Evolutionary conservation across 2,113 vertebrate species (phyloP), one percentile per base, ranked within the genome.

Genomic region (Atractosteus spatula): DNA sequence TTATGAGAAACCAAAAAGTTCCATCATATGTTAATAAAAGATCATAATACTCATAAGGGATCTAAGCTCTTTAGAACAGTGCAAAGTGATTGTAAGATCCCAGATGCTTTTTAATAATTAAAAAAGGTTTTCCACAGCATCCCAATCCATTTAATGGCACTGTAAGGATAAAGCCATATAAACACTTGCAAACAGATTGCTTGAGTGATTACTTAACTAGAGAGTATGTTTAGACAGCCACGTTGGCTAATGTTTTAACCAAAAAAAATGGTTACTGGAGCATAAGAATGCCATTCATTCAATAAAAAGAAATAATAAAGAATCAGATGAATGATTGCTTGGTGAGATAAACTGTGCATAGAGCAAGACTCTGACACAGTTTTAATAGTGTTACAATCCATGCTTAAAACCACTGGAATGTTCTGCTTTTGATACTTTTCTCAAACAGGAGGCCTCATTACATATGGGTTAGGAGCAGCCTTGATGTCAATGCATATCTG

Each of bases 1-100:
- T 82, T 78, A 81, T 71, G 7, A 70, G 80, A 76, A 56, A 78
- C 84, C 79, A 81, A 84, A 86, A 78, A 84, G 83, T 86, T 84
- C 83, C 84, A 45, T 83, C 83, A 81, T 81, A 57, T 78, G 72
- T 73, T 88, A 86, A 86, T 84, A 80, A 86, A 84, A 78, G 73
- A 80, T 84, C 76, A 57, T 73, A 67, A 73, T 43, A 56, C 55
- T 78, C 75, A 44, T 64, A 74, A 54, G 83, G 78, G 73, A 78
- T 74, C 12, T 66, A 41, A 16, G 79, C 76, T 77, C 72, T 78
- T 77, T 13, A 11, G 54, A 68, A 70, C 17, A 66, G 67, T 57
- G 56, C 62, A 11, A 51, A 74, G 61, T 55, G 68, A 42, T 71
- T 68, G 66, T 64, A 14, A 10, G 8, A 62, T 44, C 68, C 45